These are phyloP conservation scores for Eugnorisma glareosa DNA, from an alignment of 2,888 invertebrate genomes.

Conservation along the genomic window DNA sequence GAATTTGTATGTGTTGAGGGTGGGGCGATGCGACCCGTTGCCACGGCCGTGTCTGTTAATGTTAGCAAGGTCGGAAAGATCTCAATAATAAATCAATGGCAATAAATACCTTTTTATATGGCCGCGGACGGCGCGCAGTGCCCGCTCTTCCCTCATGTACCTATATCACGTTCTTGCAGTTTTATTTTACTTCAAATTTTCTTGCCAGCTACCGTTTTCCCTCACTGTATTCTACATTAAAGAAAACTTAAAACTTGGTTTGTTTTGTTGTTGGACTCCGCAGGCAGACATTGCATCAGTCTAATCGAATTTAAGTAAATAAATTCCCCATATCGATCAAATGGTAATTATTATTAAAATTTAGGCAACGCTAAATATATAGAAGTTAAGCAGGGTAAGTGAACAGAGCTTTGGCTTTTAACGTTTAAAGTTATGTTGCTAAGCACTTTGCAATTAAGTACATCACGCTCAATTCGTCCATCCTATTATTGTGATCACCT, in stretches of 20 bases:
- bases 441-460: constrained; percentile 44
- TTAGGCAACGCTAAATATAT: constrained; percentile 45
- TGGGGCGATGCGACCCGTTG: constrained; percentile 33
- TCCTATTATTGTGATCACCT: constrained; percentile 57
- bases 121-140: constrained; percentile 39
- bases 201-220: constrained; percentile 34
- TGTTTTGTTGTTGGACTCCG: constrained; percentile 31
- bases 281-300: constrained; percentile 42
- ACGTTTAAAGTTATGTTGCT: constrained; percentile 46
- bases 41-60: constrained; percentile 51
- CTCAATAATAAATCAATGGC: constrained; percentile 66
- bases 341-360: constrained; percentile 44
- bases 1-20: constrained; percentile 73
- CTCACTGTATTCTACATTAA: constrained; percentile 13
- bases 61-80: constrained; percentile 49
- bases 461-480: constrained; percentile 57
- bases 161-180: constrained; percentile 34
- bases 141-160: constrained; percentile 39
- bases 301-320: constrained; percentile 41
- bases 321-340: constrained; percentile 60
- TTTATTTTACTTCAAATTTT: constrained; percentile 31
- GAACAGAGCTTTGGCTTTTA: constrained; percentile 52
- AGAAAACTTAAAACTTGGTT: background rate
- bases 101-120: constrained; percentile 64
- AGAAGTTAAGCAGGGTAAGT: constrained; percentile 54